These are phyloP conservation scores for Karalla daura DNA, from an alignment of 2,797 vertebrate species.

Conservation along the genomic window DNA sequence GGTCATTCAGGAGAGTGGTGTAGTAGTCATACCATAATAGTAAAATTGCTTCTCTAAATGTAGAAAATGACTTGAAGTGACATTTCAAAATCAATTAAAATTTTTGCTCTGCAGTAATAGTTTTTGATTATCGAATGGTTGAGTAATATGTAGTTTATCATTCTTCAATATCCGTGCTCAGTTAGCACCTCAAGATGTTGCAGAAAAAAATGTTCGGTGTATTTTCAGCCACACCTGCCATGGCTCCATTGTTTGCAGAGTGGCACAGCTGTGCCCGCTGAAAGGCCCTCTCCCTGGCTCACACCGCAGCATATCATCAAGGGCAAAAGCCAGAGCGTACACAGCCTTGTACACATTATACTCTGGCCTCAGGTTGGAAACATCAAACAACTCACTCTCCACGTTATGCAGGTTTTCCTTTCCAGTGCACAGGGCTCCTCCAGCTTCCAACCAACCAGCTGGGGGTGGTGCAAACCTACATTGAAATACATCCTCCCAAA, in stretches of 20 bases:
- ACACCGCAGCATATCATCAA: conserved; percentile 72
- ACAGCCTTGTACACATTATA: conserved; percentile 79
- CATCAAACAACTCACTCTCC: conserved; percentile 64
- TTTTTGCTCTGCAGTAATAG: too few species aligned
- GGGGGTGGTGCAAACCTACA: conserved; percentile 44
- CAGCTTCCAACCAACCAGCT: conserved; percentile 29
- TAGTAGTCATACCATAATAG: too few species aligned
- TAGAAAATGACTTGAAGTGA: neutral
- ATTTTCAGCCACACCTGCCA: conserved; percentile 69
- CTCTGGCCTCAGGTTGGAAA: conserved; percentile 61
- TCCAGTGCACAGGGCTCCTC: conserved; percentile 60
- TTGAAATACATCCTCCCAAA: conserved; percentile 57
- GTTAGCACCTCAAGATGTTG: too few species aligned
- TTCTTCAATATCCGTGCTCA: too few species aligned
- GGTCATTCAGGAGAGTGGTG: too few species aligned
- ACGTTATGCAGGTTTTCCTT: conserved; percentile 48
- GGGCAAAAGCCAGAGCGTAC: conserved; percentile 77
- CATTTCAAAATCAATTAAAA: neutral
- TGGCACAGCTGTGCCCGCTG: conserved; percentile 64
- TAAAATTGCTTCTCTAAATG: neutral
- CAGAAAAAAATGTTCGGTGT: neutral
- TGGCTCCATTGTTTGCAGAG: conserved; percentile 57
- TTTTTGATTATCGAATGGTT: too few species aligned
- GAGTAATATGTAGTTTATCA: too few species aligned
- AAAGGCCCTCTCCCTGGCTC: conserved; percentile 68